Conservation (phyloP, 2,797 vertebrate genomes). For the Pitangus sulphuratus region DNA sequence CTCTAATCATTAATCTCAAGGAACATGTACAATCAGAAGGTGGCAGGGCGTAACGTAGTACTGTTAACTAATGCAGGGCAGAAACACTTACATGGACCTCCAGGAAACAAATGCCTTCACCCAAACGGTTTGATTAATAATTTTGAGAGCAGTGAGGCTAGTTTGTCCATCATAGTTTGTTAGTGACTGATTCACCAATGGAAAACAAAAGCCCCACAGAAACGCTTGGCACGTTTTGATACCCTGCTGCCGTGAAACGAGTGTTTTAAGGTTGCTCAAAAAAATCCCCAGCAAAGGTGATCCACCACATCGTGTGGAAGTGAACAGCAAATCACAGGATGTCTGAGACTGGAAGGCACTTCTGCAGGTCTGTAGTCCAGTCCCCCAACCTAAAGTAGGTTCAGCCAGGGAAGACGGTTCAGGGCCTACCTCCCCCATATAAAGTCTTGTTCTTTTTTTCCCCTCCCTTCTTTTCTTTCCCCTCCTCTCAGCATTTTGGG, state of each 20-base stretch:
- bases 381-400: not conserved
- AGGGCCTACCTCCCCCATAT: not conserved
- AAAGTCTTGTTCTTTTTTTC: not conserved
- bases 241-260: not conserved
- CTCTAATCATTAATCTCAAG: not conserved
- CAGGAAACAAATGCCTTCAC: not conserved
- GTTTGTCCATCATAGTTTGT: not conserved
- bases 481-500: not conserved
- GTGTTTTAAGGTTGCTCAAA: not conserved
- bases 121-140: not conserved
- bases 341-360: not conserved
- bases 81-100: not conserved
- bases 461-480: rapidly evolving
- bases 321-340: not conserved
- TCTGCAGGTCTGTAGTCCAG: not conserved
- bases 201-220: not conserved
- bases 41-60: too few relatives aligned
- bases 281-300: not conserved
- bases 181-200: not conserved
- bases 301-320: not conserved
- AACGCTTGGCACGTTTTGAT: not conserved
- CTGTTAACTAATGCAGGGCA: not conserved
- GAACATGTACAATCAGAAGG: not conserved
- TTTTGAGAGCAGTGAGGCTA: not conserved
- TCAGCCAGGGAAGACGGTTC: not conserved